Conservation (phyloP, 1,140 invertebrate genomes). For the Anoplolepis gracilipes region DNA sequence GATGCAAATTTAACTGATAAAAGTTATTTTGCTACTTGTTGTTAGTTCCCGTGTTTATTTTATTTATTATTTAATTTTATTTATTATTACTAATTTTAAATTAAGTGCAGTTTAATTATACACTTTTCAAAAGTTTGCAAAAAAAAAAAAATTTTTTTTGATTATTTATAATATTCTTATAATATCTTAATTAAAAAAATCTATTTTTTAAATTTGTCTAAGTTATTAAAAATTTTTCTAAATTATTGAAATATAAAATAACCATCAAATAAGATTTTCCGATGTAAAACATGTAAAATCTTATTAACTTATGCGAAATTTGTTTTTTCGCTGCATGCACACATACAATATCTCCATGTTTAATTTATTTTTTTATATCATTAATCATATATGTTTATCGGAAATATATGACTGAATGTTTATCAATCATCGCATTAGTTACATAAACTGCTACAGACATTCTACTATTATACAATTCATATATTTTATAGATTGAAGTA, state of each 20-base stretch:
- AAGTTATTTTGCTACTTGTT: not conserved
- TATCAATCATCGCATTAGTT: slow-evolving; percentile 1
- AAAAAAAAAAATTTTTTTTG: not conserved
- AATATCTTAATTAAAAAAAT: not conserved
- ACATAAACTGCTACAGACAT: not conserved
- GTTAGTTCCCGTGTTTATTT: not conserved
- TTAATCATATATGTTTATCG: slow-evolving; percentile 31
- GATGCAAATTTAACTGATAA: not conserved
- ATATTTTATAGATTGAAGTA: too few species aligned
- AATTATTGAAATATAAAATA: not conserved
- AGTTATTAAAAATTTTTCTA: too few species aligned
- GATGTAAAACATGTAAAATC: too few species aligned
- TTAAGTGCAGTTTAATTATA: not conserved
- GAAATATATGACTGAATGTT: not conserved
- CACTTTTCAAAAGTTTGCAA: not conserved
- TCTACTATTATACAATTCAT: not conserved
- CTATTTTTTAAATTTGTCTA: not conserved
- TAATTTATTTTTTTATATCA: slow-evolving; percentile 6
- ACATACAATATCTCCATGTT: too few species aligned
- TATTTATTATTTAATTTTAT: slow-evolving; percentile 1
- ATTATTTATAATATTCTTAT: not conserved
- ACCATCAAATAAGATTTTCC: not conserved
- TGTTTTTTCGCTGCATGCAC: not conserved
- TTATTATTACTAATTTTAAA: not conserved
- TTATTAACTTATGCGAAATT: not conserved